Evolutionary conservation across 1,140 invertebrate species (phyloP), one percentile per base, ranked within the genome.

Genomic region (Eubasilissa regina): DNA sequence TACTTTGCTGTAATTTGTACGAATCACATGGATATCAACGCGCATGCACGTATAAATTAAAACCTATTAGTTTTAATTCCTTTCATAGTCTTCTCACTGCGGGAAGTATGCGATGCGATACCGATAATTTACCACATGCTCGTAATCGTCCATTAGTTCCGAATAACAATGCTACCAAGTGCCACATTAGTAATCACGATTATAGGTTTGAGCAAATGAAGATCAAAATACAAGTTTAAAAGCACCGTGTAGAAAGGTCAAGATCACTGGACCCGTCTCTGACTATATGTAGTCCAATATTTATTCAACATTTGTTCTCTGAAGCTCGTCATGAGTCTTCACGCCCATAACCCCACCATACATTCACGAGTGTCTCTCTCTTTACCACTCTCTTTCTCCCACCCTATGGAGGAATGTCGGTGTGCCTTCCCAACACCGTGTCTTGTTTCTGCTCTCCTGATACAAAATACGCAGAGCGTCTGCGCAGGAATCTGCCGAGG

Each of bases 391-490:
- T 75, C 73, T 60, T 60, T 75, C 73, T 75, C 21, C 73, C 58
- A 43, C 73, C 56, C 56, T 62, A 15, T 35, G 56, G 10, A 75
- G 73, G 58, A 75, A 75, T 74, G 72, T 17, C 60, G 19, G 56
- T n/a, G n/a, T 45, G 58, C 17, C 43, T 25, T n/a, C 44, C 6
- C 21, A 12, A 66, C 44, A 72, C 68, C 77, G 45, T 47, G 1
- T 78, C 55, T 19, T 11, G 44, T 72, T 72, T 66, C 77, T 74
- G 68, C n/a, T 74, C 17, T 47, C 77, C 77, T 79, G 77, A 51
- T 79, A 79, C 17, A 47, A 79, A 43, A 75, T 60, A 74, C 77
- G 68, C 77, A 78, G 66, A 53, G 76, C 76, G 64, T 43, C 76
- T 78, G 76, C 76, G 76, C 76, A 78, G 66, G 76, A 78, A 78